Evolutionary conservation across 1,140 invertebrate genomes (phyloP), one percentile per base, ranked within the genome.

Genomic region (Penaeus chinensis): DNA sequence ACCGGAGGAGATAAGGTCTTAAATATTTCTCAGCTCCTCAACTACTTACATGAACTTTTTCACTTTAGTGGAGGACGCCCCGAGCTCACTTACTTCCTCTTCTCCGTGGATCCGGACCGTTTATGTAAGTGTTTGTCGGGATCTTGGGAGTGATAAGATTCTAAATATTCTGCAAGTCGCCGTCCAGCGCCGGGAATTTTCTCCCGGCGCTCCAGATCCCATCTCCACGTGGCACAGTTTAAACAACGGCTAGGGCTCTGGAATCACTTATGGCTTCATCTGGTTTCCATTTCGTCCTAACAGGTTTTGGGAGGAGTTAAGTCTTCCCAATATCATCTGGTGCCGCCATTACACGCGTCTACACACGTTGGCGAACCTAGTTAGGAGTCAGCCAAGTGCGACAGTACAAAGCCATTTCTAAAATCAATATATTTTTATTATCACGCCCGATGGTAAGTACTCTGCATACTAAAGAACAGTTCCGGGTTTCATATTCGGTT

Each of bases 131-230:
- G 79, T 82, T 87, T 81, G 65, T 71, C 69, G 85, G 69, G 79
- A 76, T 47, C 61, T 69, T 42, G 60, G 66, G 85, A 82, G 37
- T 87, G 85, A 87, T 87, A 87, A 87, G 80, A 87, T 82, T 78
- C 85, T 87, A 87, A 87, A 87, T 82, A 87, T 87, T 87, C 85
- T 61, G 82, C 85, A 87, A 74, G 60, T 77, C 69, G 54, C 77
- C 85, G 85, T 82, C 85, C 79, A 27, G 85, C 78, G 85, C 74
- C 65, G 71, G 18, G 65, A 80, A 71, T 71, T 63, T 81, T 54
- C 78, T 18, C 16, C 16, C 37, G 27, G 66, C 24, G 62, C 27
- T 77, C 66, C 80, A 63, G 66, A 24, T 65, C 79, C 69, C 85
- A 77, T 82, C 77, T 65, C 85, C 79, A 65, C 42, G 60, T 47